Conservation (phyloP, 2,797 vertebrate species). For the Lagodon rhomboides region DNA sequence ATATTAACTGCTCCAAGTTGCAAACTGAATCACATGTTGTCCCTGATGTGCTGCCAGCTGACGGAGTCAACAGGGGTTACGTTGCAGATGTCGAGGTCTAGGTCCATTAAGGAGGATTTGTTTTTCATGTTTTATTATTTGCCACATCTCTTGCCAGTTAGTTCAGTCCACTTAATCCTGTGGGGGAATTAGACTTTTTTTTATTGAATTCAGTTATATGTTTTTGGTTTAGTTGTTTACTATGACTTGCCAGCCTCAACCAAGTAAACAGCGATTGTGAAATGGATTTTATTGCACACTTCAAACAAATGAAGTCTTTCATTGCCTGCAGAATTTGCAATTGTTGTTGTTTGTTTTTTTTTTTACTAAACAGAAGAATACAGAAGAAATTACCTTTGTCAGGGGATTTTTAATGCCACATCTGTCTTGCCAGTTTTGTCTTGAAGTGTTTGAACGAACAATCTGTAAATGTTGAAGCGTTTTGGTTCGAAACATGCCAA, state of each 20-base stretch:
- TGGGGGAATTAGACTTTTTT: not conserved
- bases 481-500: slow-evolving; percentile 1
- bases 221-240: slow-evolving; percentile 16
- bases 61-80: not conserved
- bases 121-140: slow-evolving; percentile 19
- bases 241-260: slow-evolving; percentile 37
- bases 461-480: not conserved
- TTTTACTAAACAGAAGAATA: not conserved
- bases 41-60: not conserved
- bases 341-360: not conserved
- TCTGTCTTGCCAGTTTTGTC: slow-evolving; percentile 22
- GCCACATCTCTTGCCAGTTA: slow-evolving; percentile 31
- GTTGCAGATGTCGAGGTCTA: not conserved
- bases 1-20: not conserved
- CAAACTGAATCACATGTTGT: not conserved
- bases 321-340: not conserved
- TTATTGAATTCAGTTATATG: not conserved
- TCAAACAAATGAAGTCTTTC: slow-evolving; percentile 15
- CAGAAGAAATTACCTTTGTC: not conserved
- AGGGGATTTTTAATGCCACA: slow-evolving; percentile 19
- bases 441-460: slow-evolving; percentile 1
- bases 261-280: not conserved
- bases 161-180: not conserved
- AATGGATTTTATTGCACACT: slow-evolving; percentile 21
- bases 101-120: not conserved